phyloP scores from a whole-genome alignment of 2,797 vertebrate species.

The Phalanger gymnotis region DNA sequence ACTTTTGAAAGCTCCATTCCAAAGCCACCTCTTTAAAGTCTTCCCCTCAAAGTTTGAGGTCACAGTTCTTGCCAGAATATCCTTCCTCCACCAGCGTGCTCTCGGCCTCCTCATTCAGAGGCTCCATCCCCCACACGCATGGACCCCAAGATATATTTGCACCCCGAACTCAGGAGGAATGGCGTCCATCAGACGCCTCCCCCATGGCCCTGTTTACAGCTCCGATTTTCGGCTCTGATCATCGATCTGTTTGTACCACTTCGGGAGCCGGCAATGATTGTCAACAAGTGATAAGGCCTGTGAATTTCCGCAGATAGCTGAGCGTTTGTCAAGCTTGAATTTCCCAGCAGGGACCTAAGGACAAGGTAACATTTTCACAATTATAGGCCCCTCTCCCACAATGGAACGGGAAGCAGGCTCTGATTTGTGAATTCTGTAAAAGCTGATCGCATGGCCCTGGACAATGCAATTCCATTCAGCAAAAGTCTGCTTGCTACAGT shows the following conservation, averaged over 20 bases:
- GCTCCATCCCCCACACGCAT: accelerated
- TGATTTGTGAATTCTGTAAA: neutral
- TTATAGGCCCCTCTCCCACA: neutral
- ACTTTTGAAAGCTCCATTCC: conserved; percentile 1
- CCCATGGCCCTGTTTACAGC: neutral
- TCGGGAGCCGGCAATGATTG: accelerated
- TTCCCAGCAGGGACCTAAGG: neutral
- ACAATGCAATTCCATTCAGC: neutral
- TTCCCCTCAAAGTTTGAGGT: neutral
- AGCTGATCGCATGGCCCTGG: neutral
- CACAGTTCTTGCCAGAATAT: neutral
- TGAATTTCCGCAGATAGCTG: neutral
- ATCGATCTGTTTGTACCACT: no score
- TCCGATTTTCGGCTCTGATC: neutral
- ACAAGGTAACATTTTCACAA: neutral
- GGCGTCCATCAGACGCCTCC: neutral
- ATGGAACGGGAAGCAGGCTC: neutral
- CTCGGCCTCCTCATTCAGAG: neutral
- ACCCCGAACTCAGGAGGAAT: neutral
- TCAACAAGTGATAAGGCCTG: neutral
- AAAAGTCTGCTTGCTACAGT: neutral
- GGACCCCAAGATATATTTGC: accelerated
- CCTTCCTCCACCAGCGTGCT: neutral
- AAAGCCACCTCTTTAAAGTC: conserved; percentile 46
- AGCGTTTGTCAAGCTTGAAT: neutral